Evolutionary conservation across 2,888 invertebrate species (phyloP), one percentile per base, ranked within the genome.

Genomic region (Noctua comes): DNA sequence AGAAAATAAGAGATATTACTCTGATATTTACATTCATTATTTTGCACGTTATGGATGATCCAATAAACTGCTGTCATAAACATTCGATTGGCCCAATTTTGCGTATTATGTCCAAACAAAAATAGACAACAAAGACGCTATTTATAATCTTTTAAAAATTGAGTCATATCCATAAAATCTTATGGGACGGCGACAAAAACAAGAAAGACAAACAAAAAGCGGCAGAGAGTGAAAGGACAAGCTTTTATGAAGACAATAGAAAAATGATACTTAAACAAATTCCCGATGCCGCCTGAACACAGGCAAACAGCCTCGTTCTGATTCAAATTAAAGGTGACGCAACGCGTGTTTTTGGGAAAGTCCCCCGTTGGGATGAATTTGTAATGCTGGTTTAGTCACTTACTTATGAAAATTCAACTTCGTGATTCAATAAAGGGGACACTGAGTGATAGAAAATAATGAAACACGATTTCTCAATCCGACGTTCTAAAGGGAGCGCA

Each of bases 261-360:
- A 95, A 94, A 94, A 90, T 90, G 90, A 94, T 93, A 94, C 92
- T 92, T 91, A 90, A 91, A 93, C 90, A 93, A 92, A 93, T 92
- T 88, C 86, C 88, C 85, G 87, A 88, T 90, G 89, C 86, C 90
- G 89, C 85, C 84, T 87, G 80, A 88, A 87, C 74, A 88, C 91
- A 87, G 87, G 86, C 87, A 91, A 92, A 91, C 88, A 93, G 86
- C 79, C 76, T 88, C 64, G 70, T 72, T 64, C 46, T 62, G 75
- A 81, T 82, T 88, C 83, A 85, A 90, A 90, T 86, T 82, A 88
- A 87, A 85, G 87, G 88, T 89, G 86, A 89, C 82, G 77, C 43
- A 84, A 83, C 59, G 72, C 73, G 18, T 78, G 83, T 79, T 82
- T 82, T 70, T 82, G 68, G 66, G 36, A 77, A 80, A 68, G 64